These are phyloP conservation scores for Masticophis lateralis DNA, from an alignment of 2,797 vertebrate species.

Conservation along the genomic window DNA sequence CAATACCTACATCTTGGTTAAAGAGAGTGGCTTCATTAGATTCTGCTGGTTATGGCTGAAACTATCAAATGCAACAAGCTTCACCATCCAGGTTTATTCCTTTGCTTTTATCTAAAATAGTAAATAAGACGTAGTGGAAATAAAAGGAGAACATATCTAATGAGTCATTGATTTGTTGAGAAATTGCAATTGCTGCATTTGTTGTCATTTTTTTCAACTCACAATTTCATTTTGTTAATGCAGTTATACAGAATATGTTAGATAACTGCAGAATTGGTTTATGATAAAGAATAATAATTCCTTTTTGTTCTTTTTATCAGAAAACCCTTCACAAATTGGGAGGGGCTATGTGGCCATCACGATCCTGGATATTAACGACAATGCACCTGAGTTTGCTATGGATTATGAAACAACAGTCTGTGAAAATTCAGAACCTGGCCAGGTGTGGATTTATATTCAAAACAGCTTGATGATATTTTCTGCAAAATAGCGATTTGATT, in stretches of 20 bases:
- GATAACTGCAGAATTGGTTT: background rate
- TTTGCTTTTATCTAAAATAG: background rate
- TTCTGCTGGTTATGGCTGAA: background rate
- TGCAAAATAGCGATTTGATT: background rate
- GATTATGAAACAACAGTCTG: constrained; percentile 92
- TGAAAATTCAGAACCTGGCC: constrained; percentile 85
- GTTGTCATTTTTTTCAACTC: background rate
- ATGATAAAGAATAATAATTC: constrained; percentile 2
- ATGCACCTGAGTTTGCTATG: constrained; percentile 91
- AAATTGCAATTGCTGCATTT: background rate
- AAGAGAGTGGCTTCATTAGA: background rate
- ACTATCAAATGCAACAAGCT: background rate
- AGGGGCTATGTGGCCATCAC: constrained; percentile 85
- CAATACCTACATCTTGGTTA: background rate
- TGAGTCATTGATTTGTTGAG: background rate
- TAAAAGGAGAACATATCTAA: background rate
- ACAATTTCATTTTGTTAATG: background rate
- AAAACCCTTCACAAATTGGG: constrained; percentile 89
- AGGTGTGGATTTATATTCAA: constrained; percentile 73
- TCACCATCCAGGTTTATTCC: background rate
- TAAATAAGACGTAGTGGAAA: background rate
- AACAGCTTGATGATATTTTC: constrained; percentile 22
- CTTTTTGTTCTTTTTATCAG: constrained; percentile 69
- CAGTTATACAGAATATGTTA: background rate
- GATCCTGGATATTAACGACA: constrained; percentile 93